Conservation (phyloP, 2,113 vertebrate species). For the Phaetusa simplex region DNA sequence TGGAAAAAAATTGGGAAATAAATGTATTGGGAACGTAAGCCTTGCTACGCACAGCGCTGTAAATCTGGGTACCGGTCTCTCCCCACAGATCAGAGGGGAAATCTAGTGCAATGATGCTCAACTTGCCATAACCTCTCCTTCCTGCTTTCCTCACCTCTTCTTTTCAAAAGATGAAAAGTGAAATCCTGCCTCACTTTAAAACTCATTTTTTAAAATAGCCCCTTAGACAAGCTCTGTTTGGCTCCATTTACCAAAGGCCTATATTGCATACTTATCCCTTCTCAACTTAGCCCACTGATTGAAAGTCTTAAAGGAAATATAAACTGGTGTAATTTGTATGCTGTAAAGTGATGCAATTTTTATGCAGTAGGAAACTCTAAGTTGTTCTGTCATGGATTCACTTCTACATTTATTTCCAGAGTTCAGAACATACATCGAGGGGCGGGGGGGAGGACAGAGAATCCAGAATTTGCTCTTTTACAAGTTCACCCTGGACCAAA, state of each 20-base stretch:
- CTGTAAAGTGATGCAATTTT: not conserved
- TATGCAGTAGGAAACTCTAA: not conserved
- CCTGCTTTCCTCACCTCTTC: not conserved
- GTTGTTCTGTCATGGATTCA: not conserved
- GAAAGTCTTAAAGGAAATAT: not conserved
- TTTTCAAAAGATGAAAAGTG: not conserved
- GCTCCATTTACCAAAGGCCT: not conserved
- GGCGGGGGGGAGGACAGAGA: fast-evolving
- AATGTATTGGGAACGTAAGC: not conserved
- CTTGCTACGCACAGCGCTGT: not conserved
- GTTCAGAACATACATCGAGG: not conserved
- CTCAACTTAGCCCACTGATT: not conserved
- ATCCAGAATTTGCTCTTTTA: not conserved
- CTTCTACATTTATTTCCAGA: not conserved
- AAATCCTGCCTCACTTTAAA: not conserved
- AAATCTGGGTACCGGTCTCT: not conserved
- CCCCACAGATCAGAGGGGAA: not conserved
- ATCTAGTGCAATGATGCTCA: not conserved
- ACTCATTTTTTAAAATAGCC: not conserved
- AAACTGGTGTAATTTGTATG: not conserved
- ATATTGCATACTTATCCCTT: not conserved
- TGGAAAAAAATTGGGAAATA: not conserved
- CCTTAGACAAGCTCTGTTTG: not conserved
- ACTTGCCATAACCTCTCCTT: not conserved
- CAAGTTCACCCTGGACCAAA: not conserved